A percentile compares a stretch with the other conserved stretches of the same genome.
Conservation (phyloP, 2,113 vertebrate genomes). For the Amia ocellicauda region DNA sequence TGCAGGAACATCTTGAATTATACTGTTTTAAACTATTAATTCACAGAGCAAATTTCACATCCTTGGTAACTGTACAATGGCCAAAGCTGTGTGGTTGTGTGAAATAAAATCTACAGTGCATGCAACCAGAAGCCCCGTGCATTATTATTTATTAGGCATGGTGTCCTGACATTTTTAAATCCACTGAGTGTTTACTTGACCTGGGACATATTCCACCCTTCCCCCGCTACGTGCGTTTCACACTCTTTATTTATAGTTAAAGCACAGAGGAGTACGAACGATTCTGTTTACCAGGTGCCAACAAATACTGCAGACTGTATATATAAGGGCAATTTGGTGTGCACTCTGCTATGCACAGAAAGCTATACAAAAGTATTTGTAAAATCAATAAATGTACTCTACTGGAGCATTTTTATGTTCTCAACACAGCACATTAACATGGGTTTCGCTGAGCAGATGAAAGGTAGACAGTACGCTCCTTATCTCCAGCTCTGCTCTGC, state of each 20-base stretch:
- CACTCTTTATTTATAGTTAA: not conserved
- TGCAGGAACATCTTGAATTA: slow-evolving; percentile 2
- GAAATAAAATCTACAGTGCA: no score
- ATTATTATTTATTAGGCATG: not conserved
- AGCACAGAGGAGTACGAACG: not conserved
- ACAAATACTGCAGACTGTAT: not conserved
- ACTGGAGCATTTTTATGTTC: not conserved
- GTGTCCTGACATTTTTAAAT: not conserved
- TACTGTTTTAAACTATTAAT: not conserved
- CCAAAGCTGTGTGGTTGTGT: not conserved
- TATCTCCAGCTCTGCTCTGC: not conserved
- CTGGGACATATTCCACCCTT: not conserved
- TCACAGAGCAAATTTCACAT: not conserved
- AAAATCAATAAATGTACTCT: not conserved
- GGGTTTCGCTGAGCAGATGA: not conserved
- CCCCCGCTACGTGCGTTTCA: not conserved
- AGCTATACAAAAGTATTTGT: not conserved
- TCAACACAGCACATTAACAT: not conserved
- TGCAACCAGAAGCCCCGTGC: no score
- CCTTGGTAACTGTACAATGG: not conserved
- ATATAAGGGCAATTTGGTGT: not conserved
- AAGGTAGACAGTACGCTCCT: not conserved
- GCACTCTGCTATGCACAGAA: not conserved
- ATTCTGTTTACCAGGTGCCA: not conserved
- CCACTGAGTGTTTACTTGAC: not conserved